Evolutionary conservation across 2,888 invertebrate species (phyloP).

Genomic region (Sarcophaga rosellei): DNA sequence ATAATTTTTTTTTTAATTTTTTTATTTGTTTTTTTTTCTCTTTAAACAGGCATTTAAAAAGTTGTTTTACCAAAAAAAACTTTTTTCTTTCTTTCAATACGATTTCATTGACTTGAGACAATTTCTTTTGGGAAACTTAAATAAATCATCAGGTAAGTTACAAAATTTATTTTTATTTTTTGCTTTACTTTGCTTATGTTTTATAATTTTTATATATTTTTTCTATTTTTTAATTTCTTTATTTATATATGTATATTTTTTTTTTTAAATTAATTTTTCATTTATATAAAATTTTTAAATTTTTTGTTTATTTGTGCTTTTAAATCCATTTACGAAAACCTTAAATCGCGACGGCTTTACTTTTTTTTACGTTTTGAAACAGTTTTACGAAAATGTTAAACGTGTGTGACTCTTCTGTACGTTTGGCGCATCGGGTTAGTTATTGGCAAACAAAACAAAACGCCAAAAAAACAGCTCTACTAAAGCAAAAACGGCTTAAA

Average conservation of each 20-base stretch:
- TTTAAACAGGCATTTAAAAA: no score
- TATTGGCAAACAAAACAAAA: conserved; percentile 45
- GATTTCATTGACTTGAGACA: no score
- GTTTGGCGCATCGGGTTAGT: conserved; percentile 8
- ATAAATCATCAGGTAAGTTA: no score
- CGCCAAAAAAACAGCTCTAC: neutral
- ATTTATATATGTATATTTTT: conserved; percentile 6
- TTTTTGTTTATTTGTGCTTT: no score
- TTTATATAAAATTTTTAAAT: neutral
- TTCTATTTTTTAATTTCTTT: neutral
- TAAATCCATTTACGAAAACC: neutral
- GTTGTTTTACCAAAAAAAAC: no score
- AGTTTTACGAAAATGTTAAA: neutral
- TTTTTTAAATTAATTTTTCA: neutral
- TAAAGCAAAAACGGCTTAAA: conserved; percentile 16
- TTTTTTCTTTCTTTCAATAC: no score
- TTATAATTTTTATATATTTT: no score
- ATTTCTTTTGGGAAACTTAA: no score
- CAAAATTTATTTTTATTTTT: no score
- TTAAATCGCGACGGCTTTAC: conserved; percentile 18
- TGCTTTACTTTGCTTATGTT: no score
- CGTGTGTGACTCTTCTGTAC: neutral
- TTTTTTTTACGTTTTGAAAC: neutral
- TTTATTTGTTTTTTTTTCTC: no score
- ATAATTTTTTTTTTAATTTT: no score